Percentiles rank a stretch among this genome's conserved stretches.
Evolutionary conservation across 2,113 vertebrate species (phyloP).

Genomic region (Axis porcinus): DNA sequence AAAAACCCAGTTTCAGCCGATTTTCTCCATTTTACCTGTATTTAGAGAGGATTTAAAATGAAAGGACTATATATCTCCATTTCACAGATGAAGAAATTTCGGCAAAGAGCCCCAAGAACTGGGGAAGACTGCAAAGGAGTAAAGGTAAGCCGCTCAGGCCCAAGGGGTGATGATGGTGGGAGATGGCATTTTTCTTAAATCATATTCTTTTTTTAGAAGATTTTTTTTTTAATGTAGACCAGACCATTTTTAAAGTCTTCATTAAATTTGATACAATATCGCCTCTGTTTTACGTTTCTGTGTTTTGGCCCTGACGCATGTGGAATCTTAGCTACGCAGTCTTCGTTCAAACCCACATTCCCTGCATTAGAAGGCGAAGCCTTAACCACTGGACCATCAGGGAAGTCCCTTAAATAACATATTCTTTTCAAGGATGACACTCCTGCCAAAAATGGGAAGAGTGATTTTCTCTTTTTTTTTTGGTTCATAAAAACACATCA

Average conservation of each 20-base stretch:
- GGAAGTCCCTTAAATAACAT: neutral
- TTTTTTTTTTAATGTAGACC: neutral
- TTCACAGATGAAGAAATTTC: neutral
- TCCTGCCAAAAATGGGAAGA: neutral
- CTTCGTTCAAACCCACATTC: neutral
- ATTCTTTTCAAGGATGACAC: neutral
- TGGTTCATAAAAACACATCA: neutral
- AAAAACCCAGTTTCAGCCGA: constrained; percentile 18
- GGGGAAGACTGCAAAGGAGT: neutral
- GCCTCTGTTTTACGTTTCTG: neutral
- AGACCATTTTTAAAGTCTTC: neutral
- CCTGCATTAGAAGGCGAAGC: neutral
- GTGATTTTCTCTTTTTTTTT: neutral
- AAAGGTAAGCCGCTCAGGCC: neutral
- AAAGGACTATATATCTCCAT: neutral
- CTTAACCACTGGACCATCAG: neutral
- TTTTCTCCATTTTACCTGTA: constrained; percentile 14
- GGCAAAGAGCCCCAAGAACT: neutral
- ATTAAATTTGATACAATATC: neutral
- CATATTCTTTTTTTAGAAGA: neutral
- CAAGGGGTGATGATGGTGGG: accelerated
- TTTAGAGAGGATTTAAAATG: neutral
- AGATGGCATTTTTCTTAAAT: neutral
- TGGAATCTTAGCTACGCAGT: neutral
- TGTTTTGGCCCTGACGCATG: neutral